Conservation (phyloP, 2,113 vertebrate genomes). For the Crotalus tigris region DNA sequence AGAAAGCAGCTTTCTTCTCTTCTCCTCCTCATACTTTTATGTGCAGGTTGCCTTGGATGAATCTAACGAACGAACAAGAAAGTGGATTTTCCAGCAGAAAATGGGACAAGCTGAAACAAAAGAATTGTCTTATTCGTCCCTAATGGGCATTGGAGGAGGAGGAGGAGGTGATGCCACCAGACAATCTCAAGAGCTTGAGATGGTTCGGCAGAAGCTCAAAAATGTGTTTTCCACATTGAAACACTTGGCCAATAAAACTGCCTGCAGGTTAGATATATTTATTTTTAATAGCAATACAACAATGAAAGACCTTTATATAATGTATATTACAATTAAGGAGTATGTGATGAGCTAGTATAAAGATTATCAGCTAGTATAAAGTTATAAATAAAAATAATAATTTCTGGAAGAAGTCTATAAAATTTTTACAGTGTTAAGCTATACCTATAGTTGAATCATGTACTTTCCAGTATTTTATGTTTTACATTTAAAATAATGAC, state of each 20-base stretch:
- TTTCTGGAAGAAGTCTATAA: background rate
- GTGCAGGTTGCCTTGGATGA: conserved; percentile 61
- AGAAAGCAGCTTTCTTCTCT: background rate
- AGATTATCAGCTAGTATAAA: background rate
- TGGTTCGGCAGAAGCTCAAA: conserved; percentile 77
- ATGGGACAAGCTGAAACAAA: conserved; percentile 59
- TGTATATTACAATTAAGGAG: background rate
- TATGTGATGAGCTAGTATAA: background rate
- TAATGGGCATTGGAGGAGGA: conserved; percentile 51
- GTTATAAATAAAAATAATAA: background rate
- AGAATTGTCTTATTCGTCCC: conserved; percentile 48
- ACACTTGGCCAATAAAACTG: conserved; percentile 72
- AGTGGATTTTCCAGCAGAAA: conserved; percentile 85
- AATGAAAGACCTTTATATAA: background rate
- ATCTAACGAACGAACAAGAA: conserved; percentile 76
- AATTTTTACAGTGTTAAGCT: background rate
- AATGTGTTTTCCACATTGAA: conserved; percentile 75
- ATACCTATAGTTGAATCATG: background rate
- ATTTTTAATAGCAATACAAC: background rate
- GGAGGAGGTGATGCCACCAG: conserved; percentile 43
- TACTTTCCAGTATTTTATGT: background rate
- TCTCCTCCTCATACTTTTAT: rapidly evolving
- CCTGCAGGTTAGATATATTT: conserved; percentile 71
- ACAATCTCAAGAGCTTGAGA: conserved; percentile 70
- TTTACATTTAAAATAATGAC: background rate